phyloP scores from a whole-genome alignment of 2,113 vertebrate species.

The Physeter macrocephalus region DNA sequence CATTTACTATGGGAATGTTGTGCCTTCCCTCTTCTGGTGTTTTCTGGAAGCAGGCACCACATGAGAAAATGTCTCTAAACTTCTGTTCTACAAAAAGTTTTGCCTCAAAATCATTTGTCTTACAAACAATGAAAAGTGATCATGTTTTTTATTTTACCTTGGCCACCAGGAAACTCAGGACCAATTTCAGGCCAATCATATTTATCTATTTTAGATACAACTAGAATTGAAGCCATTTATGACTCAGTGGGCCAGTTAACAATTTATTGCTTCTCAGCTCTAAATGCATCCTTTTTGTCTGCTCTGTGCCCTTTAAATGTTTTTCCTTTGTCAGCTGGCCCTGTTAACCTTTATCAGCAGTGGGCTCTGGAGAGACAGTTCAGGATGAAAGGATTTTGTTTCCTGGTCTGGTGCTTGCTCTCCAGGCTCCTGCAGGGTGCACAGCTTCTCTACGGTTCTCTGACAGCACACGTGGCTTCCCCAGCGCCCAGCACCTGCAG shows the following conservation, averaged over 20 bases:
- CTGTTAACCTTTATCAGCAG: background rate
- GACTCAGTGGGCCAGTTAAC: background rate
- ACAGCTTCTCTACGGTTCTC: background rate
- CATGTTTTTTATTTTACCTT: background rate
- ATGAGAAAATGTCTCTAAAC: background rate
- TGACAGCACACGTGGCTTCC: background rate
- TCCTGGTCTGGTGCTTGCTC: background rate
- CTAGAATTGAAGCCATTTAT: background rate
- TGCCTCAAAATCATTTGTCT: background rate
- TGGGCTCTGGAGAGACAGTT: background rate
- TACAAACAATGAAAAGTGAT: background rate
- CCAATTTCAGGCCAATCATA: background rate
- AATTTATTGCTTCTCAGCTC: background rate
- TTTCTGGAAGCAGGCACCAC: background rate
- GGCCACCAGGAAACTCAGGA: background rate
- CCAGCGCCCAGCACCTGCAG: background rate
- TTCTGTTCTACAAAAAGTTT: background rate
- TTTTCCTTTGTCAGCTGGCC: background rate
- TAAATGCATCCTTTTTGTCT: background rate
- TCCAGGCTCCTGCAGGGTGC: background rate
- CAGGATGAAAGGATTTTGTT: background rate
- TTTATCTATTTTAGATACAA: background rate
- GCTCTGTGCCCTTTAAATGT: background rate
- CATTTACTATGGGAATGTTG: background rate
- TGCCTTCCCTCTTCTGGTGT: background rate